phyloP scores from a whole-genome alignment of 2,113 vertebrate genomes.

The Arothron firmamentum region DNA sequence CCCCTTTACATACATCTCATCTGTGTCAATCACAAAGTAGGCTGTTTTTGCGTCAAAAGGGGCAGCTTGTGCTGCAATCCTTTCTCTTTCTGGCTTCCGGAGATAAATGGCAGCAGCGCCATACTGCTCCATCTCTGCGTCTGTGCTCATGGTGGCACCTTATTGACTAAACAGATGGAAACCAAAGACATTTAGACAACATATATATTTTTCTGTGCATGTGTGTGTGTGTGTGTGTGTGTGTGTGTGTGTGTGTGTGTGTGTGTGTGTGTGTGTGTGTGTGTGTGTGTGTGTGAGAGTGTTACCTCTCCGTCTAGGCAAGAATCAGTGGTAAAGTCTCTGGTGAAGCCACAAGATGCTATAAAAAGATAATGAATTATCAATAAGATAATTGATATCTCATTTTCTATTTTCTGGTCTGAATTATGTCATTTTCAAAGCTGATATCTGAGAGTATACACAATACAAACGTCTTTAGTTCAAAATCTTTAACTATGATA shows the following conservation, averaged over 20 bases:
- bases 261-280: too few species aligned
- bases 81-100: too few species aligned
- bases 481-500: background rate
- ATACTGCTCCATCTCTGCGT: too few species aligned
- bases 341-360: slow-evolving; percentile 11
- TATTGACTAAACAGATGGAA: slow-evolving; percentile 18
- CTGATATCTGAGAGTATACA: background rate
- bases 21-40: slow-evolving; percentile 3
- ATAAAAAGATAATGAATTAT: background rate
- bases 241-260: too few species aligned
- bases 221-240: too few species aligned
- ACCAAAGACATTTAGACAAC: background rate
- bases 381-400: background rate
- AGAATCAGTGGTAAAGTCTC: background rate
- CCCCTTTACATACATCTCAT: slow-evolving; percentile 56
- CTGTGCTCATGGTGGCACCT: slow-evolving; percentile 55
- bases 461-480: background rate
- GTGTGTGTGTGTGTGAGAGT: too few species aligned
- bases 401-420: background rate
- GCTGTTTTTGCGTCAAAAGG: too few species aligned
- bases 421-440: background rate
- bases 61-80: too few species aligned
- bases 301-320: slow-evolving; percentile 25
- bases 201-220: too few species aligned
- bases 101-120: too few species aligned